Conservation (phyloP, 1,140 invertebrate species). For the Globodera ellingtonae region DNA sequence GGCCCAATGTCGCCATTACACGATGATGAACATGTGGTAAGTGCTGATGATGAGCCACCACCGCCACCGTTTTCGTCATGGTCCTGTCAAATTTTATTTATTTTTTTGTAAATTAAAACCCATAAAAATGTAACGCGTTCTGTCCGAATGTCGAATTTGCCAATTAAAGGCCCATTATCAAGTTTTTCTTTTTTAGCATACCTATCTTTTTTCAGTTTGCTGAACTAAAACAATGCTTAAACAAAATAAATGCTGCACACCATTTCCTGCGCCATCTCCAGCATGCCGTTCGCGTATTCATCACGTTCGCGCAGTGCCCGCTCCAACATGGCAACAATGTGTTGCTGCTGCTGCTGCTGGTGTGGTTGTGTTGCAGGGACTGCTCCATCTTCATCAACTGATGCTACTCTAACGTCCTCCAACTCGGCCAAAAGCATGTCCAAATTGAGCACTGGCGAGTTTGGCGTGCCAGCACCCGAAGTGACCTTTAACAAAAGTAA, state of each 20-base stretch:
- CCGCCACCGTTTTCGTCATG: slow-evolving; percentile 26
- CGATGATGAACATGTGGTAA: slow-evolving; percentile 29
- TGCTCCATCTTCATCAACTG: not conserved
- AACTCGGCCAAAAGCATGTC: slow-evolving; percentile 35
- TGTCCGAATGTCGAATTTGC: no score
- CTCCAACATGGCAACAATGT: slow-evolving; percentile 32
- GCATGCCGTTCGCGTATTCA: slow-evolving; percentile 39
- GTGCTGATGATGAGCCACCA: slow-evolving; percentile 19
- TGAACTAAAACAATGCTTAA: no score
- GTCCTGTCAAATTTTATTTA: slow-evolving; percentile 14
- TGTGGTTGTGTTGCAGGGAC: not conserved
- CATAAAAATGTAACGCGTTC: no score
- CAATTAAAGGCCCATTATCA: no score
- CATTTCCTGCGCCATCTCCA: slow-evolving; percentile 48
- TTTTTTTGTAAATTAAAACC: no score
- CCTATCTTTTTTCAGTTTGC: no score
- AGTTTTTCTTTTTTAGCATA: no score
- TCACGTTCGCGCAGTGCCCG: slow-evolving; percentile 44
- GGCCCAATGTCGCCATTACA: slow-evolving; percentile 29
- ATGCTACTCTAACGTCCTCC: slow-evolving; percentile 9
- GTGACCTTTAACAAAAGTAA: not conserved
- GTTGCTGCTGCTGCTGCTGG: not conserved
- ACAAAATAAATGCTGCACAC: slow-evolving; percentile 11
- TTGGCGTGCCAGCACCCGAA: not conserved
- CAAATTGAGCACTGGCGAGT: slow-evolving; percentile 29